phyloP scores from a whole-genome alignment of 2,888 invertebrate genomes.

The Macrosoma leucophasiata region DNA sequence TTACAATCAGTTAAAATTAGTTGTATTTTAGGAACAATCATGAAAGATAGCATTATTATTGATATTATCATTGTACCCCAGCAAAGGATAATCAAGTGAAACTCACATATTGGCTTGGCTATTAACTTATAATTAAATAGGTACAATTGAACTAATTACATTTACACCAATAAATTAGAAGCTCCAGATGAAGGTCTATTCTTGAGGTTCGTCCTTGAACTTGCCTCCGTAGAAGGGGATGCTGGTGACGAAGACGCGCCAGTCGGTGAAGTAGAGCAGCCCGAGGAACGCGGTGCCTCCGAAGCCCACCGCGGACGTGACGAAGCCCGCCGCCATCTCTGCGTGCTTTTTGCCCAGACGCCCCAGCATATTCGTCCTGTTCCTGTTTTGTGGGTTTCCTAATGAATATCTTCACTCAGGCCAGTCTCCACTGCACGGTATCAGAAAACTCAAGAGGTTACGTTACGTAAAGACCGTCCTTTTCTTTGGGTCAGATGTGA shows the following conservation, averaged over 20 bases:
- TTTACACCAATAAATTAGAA: constrained; percentile 5
- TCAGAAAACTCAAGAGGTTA: not conserved
- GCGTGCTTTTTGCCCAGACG: constrained; percentile 78
- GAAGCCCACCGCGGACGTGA: constrained; percentile 77
- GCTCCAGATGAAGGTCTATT: constrained; percentile 21
- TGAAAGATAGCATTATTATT: too few relatives aligned
- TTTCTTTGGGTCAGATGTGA: not conserved
- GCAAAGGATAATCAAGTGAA: too few relatives aligned
- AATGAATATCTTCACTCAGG: not conserved
- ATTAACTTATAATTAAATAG: too few relatives aligned
- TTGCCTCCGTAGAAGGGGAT: constrained; percentile 86
- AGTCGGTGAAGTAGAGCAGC: constrained; percentile 85
- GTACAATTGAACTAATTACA: too few relatives aligned
- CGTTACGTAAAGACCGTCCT: constrained; percentile 17
- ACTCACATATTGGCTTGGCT: too few relatives aligned
- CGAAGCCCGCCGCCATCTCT: constrained; percentile 67
- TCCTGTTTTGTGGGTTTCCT: constrained; percentile 1
- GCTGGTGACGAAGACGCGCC: constrained; percentile 82
- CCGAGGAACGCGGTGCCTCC: constrained; percentile 79
- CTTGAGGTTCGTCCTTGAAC: constrained; percentile 69
- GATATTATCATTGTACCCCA: too few relatives aligned
- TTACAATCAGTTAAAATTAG: too few relatives aligned
- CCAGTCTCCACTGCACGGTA: too few relatives aligned
- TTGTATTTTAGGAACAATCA: too few relatives aligned
- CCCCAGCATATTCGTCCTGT: constrained; percentile 43